Evolutionary conservation across 1,140 invertebrate species (phyloP), one percentile per base, ranked within the genome.

Genomic region (Drosophila ercepeae): DNA sequence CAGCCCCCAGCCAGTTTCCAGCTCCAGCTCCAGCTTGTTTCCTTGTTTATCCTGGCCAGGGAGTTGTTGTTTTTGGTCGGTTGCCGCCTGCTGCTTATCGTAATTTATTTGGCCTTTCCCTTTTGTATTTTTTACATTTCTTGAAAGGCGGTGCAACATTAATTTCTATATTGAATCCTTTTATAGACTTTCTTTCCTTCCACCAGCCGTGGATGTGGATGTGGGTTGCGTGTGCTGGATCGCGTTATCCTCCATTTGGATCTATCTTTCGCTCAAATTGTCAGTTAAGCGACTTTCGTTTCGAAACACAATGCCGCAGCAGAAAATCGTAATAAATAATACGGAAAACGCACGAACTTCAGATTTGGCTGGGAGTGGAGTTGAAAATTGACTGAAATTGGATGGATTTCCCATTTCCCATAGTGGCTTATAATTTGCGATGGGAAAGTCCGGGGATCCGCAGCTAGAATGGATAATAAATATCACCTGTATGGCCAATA

Each of bases 121-220:
- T 42, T 18, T 36, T 18, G 16, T 18, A 19, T 42, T 9, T 18
- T 19, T 42, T 19, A 5, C 4, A 14, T 19, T 19, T 9, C 64
- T 61, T 23, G 53, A 14, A 75, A 60, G 76, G 69, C 74, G 74
- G 69, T 50, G 27, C 59, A 51, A 82, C 79, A 84, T 83, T 84
- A 84, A 78, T 84, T 84, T 75, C 64, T 71, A 79, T 86, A 84
- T 84, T 86, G 79, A 84, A 84, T 84, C 81, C 81, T 79, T 84
- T 48, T 48, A 50, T 48, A 27, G 42, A 59, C 19, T 59, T 45
- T 44, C 45, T 16, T 8, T 6, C 4, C 36, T 4, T 8, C 6
- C 6, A 39, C 1, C n/a, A n/a, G n/a, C n/a, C n/a, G n/a, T n/a
- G n/a, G n/a, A n/a, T 16, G 4, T n/a, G 7, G 1, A 18, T 27